A percentile compares a stretch with the other conserved stretches of the same genome.
Conservation (phyloP, 2,113 vertebrate genomes). For the Nymphicus hollandicus region DNA sequence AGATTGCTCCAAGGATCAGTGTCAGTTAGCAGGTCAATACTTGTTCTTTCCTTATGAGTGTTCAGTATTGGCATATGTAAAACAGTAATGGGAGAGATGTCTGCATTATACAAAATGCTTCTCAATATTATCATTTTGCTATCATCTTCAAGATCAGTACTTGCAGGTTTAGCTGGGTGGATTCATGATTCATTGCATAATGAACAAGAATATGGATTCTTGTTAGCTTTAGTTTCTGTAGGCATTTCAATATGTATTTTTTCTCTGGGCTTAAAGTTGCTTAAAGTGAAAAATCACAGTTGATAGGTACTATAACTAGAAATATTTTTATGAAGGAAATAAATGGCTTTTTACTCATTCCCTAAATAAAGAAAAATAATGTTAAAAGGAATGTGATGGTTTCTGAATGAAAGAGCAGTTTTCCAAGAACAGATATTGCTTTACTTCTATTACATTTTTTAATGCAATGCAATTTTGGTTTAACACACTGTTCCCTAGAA, state of each 20-base stretch:
- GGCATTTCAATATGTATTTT: conserved; percentile 22
- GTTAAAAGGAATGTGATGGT: background rate
- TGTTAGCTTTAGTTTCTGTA: conserved; percentile 27
- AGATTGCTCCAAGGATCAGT: conserved; percentile 69
- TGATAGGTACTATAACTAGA: background rate
- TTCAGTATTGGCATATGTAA: conserved; percentile 60
- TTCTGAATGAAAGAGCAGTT: conserved; percentile 24
- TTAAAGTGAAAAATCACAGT: conserved; percentile 41
- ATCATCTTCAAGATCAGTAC: conserved; percentile 35
- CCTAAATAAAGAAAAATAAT: conserved; percentile 14
- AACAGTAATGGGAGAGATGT: conserved; percentile 40
- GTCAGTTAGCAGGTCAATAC: conserved; percentile 70
- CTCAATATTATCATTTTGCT: conserved; percentile 49
- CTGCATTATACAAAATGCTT: conserved; percentile 35
- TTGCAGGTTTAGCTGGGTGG: background rate
- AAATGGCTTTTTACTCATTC: background rate
- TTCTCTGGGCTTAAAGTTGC: conserved; percentile 16
- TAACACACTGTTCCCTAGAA: background rate
- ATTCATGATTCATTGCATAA: conserved; percentile 36
- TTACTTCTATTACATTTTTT: background rate
- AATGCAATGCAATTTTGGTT: background rate
- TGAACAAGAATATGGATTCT: conserved; percentile 14
- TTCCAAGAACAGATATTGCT: background rate
- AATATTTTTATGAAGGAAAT: background rate
- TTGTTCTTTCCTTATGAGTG: conserved; percentile 38